These are phyloP conservation scores for Gambelia wislizenii DNA, from an alignment of 2,797 vertebrate species.

Conservation along the genomic window DNA sequence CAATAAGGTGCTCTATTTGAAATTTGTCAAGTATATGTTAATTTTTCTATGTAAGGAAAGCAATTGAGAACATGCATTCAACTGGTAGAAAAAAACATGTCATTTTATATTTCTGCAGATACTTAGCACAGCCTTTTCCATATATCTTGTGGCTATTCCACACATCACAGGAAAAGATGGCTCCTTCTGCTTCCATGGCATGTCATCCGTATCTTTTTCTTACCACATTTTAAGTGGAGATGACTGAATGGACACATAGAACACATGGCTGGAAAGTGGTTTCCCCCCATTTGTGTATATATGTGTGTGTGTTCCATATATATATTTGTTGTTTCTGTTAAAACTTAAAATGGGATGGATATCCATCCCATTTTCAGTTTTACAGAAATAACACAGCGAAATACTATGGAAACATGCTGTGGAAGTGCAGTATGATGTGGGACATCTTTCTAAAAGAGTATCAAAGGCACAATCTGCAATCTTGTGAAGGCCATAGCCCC, in stretches of 20 bases:
- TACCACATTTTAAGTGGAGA: not conserved
- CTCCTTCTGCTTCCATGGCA: not conserved
- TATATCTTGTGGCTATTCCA: not conserved
- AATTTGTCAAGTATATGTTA: not conserved
- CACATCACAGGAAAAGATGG: not conserved
- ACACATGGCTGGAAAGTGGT: not conserved
- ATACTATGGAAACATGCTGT: not conserved
- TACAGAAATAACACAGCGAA: not conserved
- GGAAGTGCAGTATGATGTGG: not conserved
- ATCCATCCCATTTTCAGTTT: not conserved
- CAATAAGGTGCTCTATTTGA: not conserved
- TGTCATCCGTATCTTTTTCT: not conserved
- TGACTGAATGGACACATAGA: not conserved
- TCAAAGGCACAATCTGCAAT: not conserved
- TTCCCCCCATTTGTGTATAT: not conserved
- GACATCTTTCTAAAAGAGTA: conserved; percentile 7
- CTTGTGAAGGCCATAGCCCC: not conserved
- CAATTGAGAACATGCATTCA: not conserved
- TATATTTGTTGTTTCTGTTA: too few relatives aligned
- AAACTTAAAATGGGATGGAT: too few relatives aligned
- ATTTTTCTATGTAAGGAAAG: not conserved
- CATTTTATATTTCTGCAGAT: not conserved
- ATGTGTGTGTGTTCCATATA: not conserved
- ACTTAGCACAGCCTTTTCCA: not conserved
- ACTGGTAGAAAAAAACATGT: not conserved